Conservation (phyloP, 2,113 vertebrate species). For the Antechinus flavipes region DNA sequence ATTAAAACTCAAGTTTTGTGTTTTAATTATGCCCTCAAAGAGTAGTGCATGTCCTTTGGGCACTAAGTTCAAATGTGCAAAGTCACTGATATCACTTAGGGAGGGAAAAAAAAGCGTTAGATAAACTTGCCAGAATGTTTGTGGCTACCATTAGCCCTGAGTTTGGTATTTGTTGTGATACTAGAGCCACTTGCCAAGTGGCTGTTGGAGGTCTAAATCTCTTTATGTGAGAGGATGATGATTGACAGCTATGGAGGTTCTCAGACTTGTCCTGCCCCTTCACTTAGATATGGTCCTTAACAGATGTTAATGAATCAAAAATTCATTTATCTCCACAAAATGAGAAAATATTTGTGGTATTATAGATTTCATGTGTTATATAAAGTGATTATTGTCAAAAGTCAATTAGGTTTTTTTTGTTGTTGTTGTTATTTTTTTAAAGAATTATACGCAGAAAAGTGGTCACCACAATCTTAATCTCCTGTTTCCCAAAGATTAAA, state of each 20-base stretch:
- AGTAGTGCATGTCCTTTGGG: not conserved
- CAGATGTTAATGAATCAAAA: not conserved
- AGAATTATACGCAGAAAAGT: not conserved
- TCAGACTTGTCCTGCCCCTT: too few relatives aligned
- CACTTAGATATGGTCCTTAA: too few relatives aligned
- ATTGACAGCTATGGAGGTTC: too few relatives aligned
- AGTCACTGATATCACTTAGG: not conserved
- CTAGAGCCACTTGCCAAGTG: too few relatives aligned
- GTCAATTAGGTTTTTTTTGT: not conserved
- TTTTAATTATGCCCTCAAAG: not conserved
- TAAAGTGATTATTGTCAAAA: not conserved
- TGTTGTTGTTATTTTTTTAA: not conserved
- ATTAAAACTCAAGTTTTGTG: not conserved
- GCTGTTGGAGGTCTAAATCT: too few relatives aligned
- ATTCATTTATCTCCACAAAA: not conserved
- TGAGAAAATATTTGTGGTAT: not conserved
- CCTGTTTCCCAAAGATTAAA: not conserved
- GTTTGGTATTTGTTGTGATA: not conserved
- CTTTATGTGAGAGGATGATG: too few relatives aligned
- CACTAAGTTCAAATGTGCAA: not conserved
- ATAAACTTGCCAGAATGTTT: not conserved
- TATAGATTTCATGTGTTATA: not conserved
- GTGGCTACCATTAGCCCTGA: not conserved
- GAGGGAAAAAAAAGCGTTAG: not conserved
- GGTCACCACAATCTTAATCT: not conserved